Conservation (phyloP, 2,888 invertebrate species). For the Hypena proboscidalis region DNA sequence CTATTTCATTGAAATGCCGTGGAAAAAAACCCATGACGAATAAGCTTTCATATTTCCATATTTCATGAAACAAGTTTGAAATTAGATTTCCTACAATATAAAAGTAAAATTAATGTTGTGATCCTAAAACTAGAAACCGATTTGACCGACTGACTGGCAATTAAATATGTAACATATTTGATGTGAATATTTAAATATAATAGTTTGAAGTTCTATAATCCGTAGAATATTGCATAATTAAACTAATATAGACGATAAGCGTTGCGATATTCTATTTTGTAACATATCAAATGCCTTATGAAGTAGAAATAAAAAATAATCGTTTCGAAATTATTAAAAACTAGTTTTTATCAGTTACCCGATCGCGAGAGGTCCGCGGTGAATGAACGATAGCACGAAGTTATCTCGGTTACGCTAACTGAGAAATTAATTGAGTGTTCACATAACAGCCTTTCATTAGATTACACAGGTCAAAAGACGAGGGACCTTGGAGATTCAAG, state of each 20-base stretch:
- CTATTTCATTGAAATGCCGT: no score
- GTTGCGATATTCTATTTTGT: slow-evolving; percentile 31
- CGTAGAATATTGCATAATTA: slow-evolving; percentile 17
- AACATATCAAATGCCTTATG: slow-evolving; percentile 19
- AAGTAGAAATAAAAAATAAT: slow-evolving; percentile 7
- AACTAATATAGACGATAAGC: slow-evolving; percentile 15
- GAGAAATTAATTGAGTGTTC: slow-evolving; percentile 19
- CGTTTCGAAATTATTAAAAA: slow-evolving; percentile 34
- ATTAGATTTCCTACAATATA: no score
- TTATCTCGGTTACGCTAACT: slow-evolving; percentile 46
- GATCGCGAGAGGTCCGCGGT: slow-evolving; percentile 40
- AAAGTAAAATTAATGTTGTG: slow-evolving; percentile 3
- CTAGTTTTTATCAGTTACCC: slow-evolving; percentile 35
- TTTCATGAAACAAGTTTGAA: slow-evolving; percentile 12
- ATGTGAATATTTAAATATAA: slow-evolving; percentile 19
- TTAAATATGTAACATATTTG: slow-evolving; percentile 12
- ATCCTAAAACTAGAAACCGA: slow-evolving; percentile 12
- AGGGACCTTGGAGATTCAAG: slow-evolving; percentile 18
- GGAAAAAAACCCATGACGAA: slow-evolving; percentile 24
- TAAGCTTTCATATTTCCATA: slow-evolving; percentile 29
- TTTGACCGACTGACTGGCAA: slow-evolving; percentile 8
- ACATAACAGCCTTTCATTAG: slow-evolving; percentile 13
- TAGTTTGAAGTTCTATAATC: slow-evolving; percentile 17
- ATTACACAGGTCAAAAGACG: slow-evolving; percentile 26
- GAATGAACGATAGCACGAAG: slow-evolving; percentile 52